A percentile compares a stretch with the other conserved stretches of the same genome.
Conservation (phyloP, 2,797 vertebrate genomes). For the Rhabdomys pumilio region DNA sequence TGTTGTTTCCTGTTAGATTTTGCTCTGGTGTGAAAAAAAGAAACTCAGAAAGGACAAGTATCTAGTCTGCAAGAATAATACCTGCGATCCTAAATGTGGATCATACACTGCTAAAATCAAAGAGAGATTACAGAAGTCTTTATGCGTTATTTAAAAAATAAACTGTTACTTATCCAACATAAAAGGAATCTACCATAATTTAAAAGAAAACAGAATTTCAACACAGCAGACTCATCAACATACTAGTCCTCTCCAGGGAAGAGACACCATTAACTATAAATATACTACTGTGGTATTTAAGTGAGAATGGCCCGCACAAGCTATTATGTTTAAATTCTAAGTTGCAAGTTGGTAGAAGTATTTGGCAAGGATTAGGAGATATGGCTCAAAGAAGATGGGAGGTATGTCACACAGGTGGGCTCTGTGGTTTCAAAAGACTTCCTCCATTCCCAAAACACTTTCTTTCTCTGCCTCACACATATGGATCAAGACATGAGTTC, state of each 20-base stretch:
- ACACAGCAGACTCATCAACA: neutral
- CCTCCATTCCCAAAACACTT: neutral
- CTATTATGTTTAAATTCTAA: neutral
- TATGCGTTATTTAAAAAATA: slow-evolving; percentile 51
- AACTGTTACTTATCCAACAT: neutral
- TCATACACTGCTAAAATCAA: neutral
- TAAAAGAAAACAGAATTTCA: slow-evolving; percentile 37
- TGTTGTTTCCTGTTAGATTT: neutral
- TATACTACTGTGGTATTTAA: neutral
- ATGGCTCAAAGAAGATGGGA: neutral
- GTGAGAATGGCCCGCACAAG: neutral
- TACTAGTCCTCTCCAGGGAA: neutral
- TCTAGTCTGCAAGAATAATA: neutral
- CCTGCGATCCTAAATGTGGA: neutral
- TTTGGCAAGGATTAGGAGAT: neutral
- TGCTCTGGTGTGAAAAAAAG: slow-evolving; percentile 1
- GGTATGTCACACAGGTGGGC: neutral
- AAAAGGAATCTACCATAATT: neutral
- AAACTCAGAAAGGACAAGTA: slow-evolving; percentile 61
- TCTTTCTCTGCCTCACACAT: neutral
- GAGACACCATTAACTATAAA: neutral
- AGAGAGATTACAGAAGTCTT: slow-evolving; percentile 32
- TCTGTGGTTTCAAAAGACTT: neutral
- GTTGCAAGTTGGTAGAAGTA: neutral
- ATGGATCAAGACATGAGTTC: neutral